These are phyloP conservation scores for Chamaetylas fuelleborni DNA, from an alignment of 2,113 vertebrate species.

Conservation along the genomic window DNA sequence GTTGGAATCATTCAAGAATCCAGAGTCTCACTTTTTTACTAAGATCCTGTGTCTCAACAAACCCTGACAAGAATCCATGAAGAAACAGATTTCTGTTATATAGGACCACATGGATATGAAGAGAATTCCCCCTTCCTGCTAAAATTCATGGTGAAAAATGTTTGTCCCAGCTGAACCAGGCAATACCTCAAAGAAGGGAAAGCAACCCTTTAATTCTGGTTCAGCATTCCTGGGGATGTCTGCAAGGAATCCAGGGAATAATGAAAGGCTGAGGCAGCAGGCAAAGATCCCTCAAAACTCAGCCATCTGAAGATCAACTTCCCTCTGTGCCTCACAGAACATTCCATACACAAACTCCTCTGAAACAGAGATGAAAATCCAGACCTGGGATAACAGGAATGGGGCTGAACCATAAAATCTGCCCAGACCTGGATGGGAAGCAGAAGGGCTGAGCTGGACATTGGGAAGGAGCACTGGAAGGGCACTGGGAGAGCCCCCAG, in stretches of 20 bases:
- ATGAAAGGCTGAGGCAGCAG: not conserved
- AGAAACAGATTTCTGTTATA: not conserved
- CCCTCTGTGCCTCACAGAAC: not conserved
- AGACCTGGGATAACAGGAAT: not conserved
- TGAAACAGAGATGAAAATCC: not conserved
- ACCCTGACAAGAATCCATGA: not conserved
- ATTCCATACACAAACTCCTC: rapidly evolving
- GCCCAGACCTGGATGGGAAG: not conserved
- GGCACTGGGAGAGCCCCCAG: not conserved
- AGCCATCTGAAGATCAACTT: not conserved
- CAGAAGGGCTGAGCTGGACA: not conserved
- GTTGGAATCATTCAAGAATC: not conserved
- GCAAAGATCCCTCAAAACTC: not conserved
- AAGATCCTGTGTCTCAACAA: not conserved
- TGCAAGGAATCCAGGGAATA: not conserved
- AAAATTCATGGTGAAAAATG: not conserved
- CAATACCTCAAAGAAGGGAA: not conserved
- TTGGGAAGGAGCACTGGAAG: not conserved
- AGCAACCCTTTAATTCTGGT: not conserved
- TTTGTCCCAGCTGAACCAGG: not conserved
- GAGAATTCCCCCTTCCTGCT: not conserved
- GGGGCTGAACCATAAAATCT: not conserved
- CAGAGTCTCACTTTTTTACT: not conserved
- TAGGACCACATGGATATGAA: not conserved
- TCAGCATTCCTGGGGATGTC: not conserved